Evolutionary conservation across 2,888 invertebrate genomes (phyloP).

Genomic region (Drosophila pseudotakahashii): DNA sequence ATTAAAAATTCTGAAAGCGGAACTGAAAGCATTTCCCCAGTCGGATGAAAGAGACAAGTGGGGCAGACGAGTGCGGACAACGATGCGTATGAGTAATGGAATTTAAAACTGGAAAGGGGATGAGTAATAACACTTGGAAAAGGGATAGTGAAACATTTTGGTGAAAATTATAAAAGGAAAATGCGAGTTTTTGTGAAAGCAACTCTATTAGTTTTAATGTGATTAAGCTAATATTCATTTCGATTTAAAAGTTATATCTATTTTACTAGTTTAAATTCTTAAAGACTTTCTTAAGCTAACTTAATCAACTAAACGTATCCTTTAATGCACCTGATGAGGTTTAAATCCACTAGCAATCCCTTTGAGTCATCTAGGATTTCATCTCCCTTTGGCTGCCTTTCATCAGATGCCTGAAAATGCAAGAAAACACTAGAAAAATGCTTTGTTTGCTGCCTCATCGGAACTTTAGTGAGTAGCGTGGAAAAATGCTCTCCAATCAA

Average conservation of each 20-base stretch:
- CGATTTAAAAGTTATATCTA: too few relatives aligned
- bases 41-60: slow-evolving; percentile 6
- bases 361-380: background rate
- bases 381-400: slow-evolving; percentile 6
- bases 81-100: slow-evolving; percentile 25
- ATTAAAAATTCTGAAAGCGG: slow-evolving; percentile 30
- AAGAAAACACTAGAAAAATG: slow-evolving; percentile 18
- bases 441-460: slow-evolving; percentile 31
- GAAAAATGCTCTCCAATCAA: slow-evolving; percentile 59
- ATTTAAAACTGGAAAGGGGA: background rate
- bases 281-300: background rate
- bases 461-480: slow-evolving; percentile 8
- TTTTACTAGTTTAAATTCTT: background rate
- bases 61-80: background rate
- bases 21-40: slow-evolving; percentile 26
- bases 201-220: too few relatives aligned
- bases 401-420: slow-evolving; percentile 2
- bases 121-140: background rate
- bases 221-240: too few relatives aligned
- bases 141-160: background rate
- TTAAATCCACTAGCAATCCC: background rate
- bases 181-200: too few relatives aligned
- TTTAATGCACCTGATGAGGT: background rate
- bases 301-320: background rate
- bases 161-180: background rate